Conservation (phyloP, 2,888 invertebrate species). For the Meiosimyza decipiens region DNA sequence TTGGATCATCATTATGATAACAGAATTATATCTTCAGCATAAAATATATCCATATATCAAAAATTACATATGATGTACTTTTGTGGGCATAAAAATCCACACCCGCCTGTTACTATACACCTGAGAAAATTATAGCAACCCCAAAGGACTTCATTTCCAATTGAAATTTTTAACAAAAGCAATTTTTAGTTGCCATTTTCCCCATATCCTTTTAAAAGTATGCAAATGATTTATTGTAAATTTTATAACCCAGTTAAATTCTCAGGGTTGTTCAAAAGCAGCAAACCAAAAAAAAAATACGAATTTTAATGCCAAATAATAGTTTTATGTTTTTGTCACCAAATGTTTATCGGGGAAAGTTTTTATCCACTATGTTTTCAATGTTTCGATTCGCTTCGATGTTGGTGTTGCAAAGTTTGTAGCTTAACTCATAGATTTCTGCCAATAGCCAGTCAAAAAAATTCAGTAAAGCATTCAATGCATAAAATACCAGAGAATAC, state of each 20-base stretch:
- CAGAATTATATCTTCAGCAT: no score
- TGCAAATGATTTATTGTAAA: constrained; percentile 22
- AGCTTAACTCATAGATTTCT: constrained; percentile 19
- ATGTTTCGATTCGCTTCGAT: background rate
- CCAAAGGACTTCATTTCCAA: no score
- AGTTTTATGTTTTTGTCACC: background rate
- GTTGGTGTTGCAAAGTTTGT: constrained; percentile 4
- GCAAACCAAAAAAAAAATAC: background rate
- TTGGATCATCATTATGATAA: no score
- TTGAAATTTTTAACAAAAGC: no score
- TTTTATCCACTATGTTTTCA: background rate
- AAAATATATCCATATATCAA: no score
- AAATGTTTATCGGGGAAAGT: no score
- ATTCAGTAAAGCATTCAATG: background rate
- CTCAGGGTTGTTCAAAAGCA: background rate
- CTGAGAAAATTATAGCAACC: no score
- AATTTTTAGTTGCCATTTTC: background rate
- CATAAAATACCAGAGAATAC: background rate
- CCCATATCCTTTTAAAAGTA: background rate
- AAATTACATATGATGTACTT: no score
- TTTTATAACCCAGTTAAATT: background rate
- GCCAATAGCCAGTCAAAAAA: constrained; percentile 17
- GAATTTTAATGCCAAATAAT: background rate
- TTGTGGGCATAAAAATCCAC: no score
- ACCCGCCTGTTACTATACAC: no score